Evolutionary conservation across 2,113 vertebrate species (phyloP), one percentile per base, ranked within the genome.

Genomic region (Pseudorectes ferrugineus): DNA sequence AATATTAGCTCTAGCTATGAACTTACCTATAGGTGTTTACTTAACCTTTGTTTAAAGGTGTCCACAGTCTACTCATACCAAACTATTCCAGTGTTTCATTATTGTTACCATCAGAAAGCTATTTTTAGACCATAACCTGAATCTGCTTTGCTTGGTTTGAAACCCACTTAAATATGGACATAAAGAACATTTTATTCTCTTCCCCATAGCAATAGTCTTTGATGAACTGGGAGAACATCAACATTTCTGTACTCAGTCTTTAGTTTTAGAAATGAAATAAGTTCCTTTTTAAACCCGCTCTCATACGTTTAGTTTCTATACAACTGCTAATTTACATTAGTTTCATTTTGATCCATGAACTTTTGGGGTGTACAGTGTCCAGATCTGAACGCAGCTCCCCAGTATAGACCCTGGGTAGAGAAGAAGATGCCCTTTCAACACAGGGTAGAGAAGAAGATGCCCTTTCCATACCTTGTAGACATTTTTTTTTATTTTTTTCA

Each of bases 221-320:
- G 24, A 43, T 36, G 24, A 79, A 76, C 1, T 70, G 48, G 11
- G 24, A 91, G 14, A 62, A 0, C 15, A 57, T 45, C 43, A 90
- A 31, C 4, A 28, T 35, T 92, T 85, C 23, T 3, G 2, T 46
- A 54, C 10, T 51, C 14, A 42, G 20, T 35, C 29, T 75, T 71
- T 43, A 28, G 1, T 76, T 89, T 87, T 42, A 70, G 36, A 66
- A 76, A 61, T n/a, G 0, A 68, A 92, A 1, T 24, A 29, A 63
- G 4, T 12, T 23, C 6, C 7, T 43, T 79, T 52, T 25, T 52
- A 73, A 82, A 70, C 3, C 10, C 0, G 0, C 5, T 31, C 17
- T 80, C 17, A 45, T n/a, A 25, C 2, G 36, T 31, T 55, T 25
- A 1, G 3, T 55, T 86, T 72, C 45, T 35, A 5, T 46, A 18